Base-by-base conservation (phyloP, 2,888 invertebrate species). In the Anthrax anthrax region DNA sequence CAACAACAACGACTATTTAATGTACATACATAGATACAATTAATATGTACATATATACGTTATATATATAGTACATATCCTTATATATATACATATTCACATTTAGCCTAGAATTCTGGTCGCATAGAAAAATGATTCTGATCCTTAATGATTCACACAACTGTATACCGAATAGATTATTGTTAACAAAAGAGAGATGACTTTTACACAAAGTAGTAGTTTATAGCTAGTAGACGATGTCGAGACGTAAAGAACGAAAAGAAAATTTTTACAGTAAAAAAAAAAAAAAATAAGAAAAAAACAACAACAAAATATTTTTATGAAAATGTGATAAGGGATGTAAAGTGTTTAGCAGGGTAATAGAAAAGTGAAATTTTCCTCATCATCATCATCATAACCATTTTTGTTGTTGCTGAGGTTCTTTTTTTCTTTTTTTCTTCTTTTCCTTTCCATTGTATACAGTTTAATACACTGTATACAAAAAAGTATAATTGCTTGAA, bases 141-240 rank as follows among this genome's bases (percentile, higher is more conserved):
- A 23, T 23, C 23, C 23, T 23, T 23, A 23, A 23, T 23, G 23
- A 23, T 8, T 23, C 23, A 40, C 40, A 40, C 41, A 40, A 45
- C 45, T 40, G 45, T 40, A 41, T 45, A 40, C 45, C 40, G 40
- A 40, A 45, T 40, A 45, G 45, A 45, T n/a, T n/a, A n/a, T n/a
- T 45, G 45, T 45, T 45, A 45, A 45, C 45, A 45, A 45, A n/a
- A n/a, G n/a, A 45, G 45, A 45, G 45, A 40, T 40, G 45, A 45
- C 45, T 23, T 6, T 23, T 23, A 23, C 8, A 23, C 8, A 8
- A 23, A 23, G 8, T 23, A n/a, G n/a, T n/a, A n/a, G n/a, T n/a
- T n/a, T n/a, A 45, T 40, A 45, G 39, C 40, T 40, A 40, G 45
- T 40, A 42, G 40, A 19, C 44, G 40, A 45, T 37, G 37, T 36